Base-by-base conservation (phyloP, 2,113 vertebrate species). In the Leucosticte australis region DNA sequence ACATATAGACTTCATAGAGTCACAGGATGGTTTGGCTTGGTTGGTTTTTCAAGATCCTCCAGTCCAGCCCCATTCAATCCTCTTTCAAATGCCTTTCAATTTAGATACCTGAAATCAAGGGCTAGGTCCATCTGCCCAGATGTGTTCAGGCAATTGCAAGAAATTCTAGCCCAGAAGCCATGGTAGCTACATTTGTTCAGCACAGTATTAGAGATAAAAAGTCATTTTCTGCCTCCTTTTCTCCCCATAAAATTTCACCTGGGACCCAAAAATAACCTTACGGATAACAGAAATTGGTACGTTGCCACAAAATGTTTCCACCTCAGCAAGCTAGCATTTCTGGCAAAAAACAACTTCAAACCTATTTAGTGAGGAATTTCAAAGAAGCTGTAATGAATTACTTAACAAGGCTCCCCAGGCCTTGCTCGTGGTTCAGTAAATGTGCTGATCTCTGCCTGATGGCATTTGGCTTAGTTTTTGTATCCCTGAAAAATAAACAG, bases 401-500 rank as follows among this genome's bases (percentile, higher is more conserved):
- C 55, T 87, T 85, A 79, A 87, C 41, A 28, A 30, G 63, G 44
- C 57, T 83, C 94, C 63, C 67, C 75, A 90, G 78, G 63, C 79
- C 75, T 87, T 55, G 63, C 67, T 83, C 27, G 31, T 3, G 6
- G 80, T 88, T 90, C 90, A 67, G 1, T 86, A 52, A 52, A 70
- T 28, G 52, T 20, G 7, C 83, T 90, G 86, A 90, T 90, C 88
- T 87, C 82, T 93, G 85, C 92, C 67, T 95, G 92, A 77, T 90
- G 82, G 90, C 92, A 77, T 83, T 94, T 92, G 63, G 82, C 79
- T 95, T 93, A 27, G 63, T 73, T 91, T 89, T 87, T 85, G 50
- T 64, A 85, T 47, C 67, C 67, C 50, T 92, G 53, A 87, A 95
- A 95, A 93, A 92, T 87, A 95, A 91, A 89, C 55, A 93, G 76